Evolutionary conservation across 2,113 vertebrate genomes (phyloP), one percentile per base, ranked within the genome.

Genomic region (Hippocampus abdominalis): DNA sequence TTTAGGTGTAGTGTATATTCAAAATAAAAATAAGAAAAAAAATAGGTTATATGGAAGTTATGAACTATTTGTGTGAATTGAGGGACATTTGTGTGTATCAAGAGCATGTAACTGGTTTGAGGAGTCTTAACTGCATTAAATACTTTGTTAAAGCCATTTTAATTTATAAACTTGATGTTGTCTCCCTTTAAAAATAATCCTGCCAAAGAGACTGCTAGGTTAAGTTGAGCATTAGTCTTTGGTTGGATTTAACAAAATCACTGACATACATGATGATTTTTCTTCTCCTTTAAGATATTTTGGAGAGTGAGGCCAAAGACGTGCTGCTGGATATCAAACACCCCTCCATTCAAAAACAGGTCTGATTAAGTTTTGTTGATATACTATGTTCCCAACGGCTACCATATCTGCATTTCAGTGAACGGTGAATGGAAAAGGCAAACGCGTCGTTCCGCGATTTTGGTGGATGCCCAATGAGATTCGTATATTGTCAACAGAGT

Each of bases 271-370:
- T 8, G 2, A 51, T 27, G 2, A 29, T 13, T n/a, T 8, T 6
- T 13, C 6, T 51, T 73, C 76, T 70, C 13, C 66, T 78, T 86
- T 78, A 48, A 98, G 96, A 93, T 79, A 72, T 89, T 76, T 79
- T 98, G 87, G 95, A 98, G 89, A 89, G 75, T 3, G 96, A 98
- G 91, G 93, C 93, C 73, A 94, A 93, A 89, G 92, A 89, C 46
- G 82, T 94, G 71, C 87, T 99, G 82, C 90, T 97, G 77, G 97
- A 99, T 78, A 97, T 99, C 84, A 98, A 96, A 87, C 95, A 98
- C 68, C 96, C 96, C 36, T 95, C 94, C 72, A 94, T 96, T 72
- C 98, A 96, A 88, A 98, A 94, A 87, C 97, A 98, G 94, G 97
- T 95, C 85, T 0, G 6, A 23, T 25, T 0, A 60, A 23, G 10